These are phyloP conservation scores for Xenopus laevis DNA, from an alignment of 2,113 vertebrate genomes.

Conservation along the genomic window DNA sequence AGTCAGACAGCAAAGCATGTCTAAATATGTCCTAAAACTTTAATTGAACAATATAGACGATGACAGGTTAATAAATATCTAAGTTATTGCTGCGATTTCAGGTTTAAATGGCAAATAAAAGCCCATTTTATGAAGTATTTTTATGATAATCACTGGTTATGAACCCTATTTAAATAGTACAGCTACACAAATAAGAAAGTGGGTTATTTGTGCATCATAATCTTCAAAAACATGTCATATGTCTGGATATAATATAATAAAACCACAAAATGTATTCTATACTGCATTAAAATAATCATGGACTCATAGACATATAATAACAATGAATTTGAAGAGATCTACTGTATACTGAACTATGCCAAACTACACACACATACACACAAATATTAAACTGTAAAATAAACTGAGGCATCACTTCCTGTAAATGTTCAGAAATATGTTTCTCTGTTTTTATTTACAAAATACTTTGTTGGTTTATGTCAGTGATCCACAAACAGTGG, in stretches of 20 bases:
- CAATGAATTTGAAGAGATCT: too few relatives aligned
- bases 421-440: too few relatives aligned
- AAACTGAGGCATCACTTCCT: too few relatives aligned
- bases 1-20: conserved; percentile 13
- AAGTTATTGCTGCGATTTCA: conserved; percentile 34
- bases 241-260: neutral
- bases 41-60: conserved; percentile 30
- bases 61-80: conserved; percentile 30
- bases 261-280: neutral
- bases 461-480: too few relatives aligned
- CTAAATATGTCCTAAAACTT: conserved; percentile 31
- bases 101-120: conserved; percentile 45
- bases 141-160: conserved; percentile 31
- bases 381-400: too few relatives aligned
- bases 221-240: neutral
- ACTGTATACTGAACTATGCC: too few relatives aligned
- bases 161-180: conserved; percentile 4
- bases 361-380: too few relatives aligned
- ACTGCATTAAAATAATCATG: too few relatives aligned
- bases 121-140: conserved; percentile 33
- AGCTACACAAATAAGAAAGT: neutral
- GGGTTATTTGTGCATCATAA: neutral
- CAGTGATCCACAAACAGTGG: too few relatives aligned
- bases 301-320: too few relatives aligned
- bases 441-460: too few relatives aligned